These are phyloP conservation scores for Holacanthus passer DNA, from an alignment of 2,113 vertebrate genomes.

Conservation along the genomic window DNA sequence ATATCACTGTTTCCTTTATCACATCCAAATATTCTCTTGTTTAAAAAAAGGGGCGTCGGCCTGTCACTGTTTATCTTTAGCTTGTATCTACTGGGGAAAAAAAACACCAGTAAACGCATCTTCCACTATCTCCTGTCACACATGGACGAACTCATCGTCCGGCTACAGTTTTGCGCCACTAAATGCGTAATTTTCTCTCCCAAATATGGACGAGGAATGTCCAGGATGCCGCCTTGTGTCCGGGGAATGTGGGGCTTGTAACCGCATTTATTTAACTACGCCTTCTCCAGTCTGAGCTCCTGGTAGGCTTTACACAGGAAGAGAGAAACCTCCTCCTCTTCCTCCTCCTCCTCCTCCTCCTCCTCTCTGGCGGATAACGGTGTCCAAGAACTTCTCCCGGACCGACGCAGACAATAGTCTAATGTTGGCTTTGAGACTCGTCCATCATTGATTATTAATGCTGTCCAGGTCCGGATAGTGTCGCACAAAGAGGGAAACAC, in stretches of 20 bases:
- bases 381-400: slow-evolving; percentile 74
- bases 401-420: slow-evolving; percentile 69
- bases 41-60: too few species aligned
- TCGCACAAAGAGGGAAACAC: slow-evolving; percentile 43
- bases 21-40: too few species aligned
- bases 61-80: too few species aligned
- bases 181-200: slow-evolving; percentile 65
- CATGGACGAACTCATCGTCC: too few species aligned
- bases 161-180: too few species aligned
- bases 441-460: slow-evolving; percentile 55
- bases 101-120: too few species aligned
- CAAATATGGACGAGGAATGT: slow-evolving; percentile 87
- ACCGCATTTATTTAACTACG: slow-evolving; percentile 76
- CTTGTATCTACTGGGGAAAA: too few species aligned
- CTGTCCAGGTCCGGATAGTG: background rate
- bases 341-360: slow-evolving; percentile 52
- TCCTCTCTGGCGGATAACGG: slow-evolving; percentile 80
- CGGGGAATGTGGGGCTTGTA: slow-evolving; percentile 71
- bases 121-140: too few species aligned
- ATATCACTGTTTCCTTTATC: too few species aligned
- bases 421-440: slow-evolving; percentile 11
- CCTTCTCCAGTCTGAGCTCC: slow-evolving; percentile 71
- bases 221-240: slow-evolving; percentile 78
- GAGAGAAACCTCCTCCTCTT: slow-evolving; percentile 50
- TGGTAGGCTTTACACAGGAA: slow-evolving; percentile 77